A percentile compares a stretch with the other conserved stretches of the same genome.
Evolutionary conservation across 2,797 vertebrate genomes (phyloP).

Genomic region (Notolabrus celidotus): DNA sequence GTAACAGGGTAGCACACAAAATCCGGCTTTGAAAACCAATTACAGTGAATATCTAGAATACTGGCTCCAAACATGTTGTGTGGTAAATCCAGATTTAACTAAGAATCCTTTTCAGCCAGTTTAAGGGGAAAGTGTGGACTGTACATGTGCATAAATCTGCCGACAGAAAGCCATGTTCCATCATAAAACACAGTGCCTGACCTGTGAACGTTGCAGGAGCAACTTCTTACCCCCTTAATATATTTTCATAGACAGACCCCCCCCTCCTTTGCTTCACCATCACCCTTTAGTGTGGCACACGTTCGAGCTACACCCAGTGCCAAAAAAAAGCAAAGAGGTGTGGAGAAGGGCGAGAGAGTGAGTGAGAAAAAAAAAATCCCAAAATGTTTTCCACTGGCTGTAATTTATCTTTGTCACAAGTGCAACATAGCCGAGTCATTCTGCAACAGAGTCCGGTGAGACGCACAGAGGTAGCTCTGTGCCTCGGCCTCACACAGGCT

Average conservation of each 20-base stretch:
- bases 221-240: slow-evolving; percentile 53
- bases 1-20: slow-evolving; percentile 13
- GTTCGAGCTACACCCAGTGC: slow-evolving; percentile 74
- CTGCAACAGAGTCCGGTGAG: slow-evolving; percentile 81
- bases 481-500: slow-evolving; percentile 78
- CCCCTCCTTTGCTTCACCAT: slow-evolving; percentile 17
- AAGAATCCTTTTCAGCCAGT: slow-evolving; percentile 39
- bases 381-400: slow-evolving; percentile 83
- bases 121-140: slow-evolving; percentile 44
- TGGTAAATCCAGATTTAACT: slow-evolving; percentile 36
- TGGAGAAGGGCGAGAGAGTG: slow-evolving; percentile 36
- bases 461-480: slow-evolving; percentile 84
- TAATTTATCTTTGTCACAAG: slow-evolving; percentile 88
- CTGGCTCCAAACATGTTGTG: slow-evolving; percentile 32
- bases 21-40: slow-evolving; percentile 17
- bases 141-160: slow-evolving; percentile 46
- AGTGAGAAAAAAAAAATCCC: slow-evolving; percentile 40
- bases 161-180: slow-evolving; percentile 41
- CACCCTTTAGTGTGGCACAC: slow-evolving; percentile 73
- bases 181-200: slow-evolving; percentile 67
- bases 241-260: slow-evolving; percentile 61
- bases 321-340: slow-evolving; percentile 57
- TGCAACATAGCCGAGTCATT: slow-evolving; percentile 85
- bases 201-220: slow-evolving; percentile 60
- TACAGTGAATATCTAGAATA: slow-evolving; percentile 34